Evolutionary conservation across 2,888 invertebrate species (phyloP).

Genomic region (Pyrocoelia pectoralis): DNA sequence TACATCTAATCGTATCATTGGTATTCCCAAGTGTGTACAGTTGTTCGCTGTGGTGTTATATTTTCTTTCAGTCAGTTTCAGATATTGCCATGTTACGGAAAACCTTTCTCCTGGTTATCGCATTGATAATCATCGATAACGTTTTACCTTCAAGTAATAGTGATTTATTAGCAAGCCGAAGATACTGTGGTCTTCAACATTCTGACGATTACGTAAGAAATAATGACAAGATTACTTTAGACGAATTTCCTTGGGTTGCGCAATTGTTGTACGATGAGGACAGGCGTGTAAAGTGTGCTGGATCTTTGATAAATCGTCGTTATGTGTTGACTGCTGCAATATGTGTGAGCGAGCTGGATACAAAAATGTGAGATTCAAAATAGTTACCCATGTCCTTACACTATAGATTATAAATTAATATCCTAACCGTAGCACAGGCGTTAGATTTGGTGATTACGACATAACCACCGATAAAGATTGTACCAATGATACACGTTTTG

Average conservation of each 20-base stretch:
- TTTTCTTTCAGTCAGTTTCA: too few relatives aligned
- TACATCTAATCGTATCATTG: too few relatives aligned
- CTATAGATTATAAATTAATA: too few relatives aligned
- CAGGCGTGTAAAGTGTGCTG: not conserved
- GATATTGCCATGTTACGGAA: too few relatives aligned
- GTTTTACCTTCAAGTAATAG: too few relatives aligned
- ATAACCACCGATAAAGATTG: not conserved
- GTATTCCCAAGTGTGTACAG: too few relatives aligned
- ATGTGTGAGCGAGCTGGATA: not conserved
- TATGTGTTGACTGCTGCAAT: not conserved
- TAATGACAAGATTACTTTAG: not conserved
- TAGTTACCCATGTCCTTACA: too few relatives aligned
- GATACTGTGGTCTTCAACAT: not conserved
- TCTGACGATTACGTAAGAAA: slow-evolving; percentile 6
- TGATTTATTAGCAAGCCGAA: not conserved
- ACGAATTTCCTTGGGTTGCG: slow-evolving; percentile 8
- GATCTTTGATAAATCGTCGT: not conserved
- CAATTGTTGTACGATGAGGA: not conserved
- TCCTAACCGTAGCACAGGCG: not conserved
- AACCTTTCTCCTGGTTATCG: too few relatives aligned
- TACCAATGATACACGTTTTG: not conserved
- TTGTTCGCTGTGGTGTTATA: too few relatives aligned
- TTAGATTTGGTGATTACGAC: not conserved
- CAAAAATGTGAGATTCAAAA: not conserved
- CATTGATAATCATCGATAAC: too few relatives aligned